Percentiles rank a stretch among this genome's conserved stretches.
These are phyloP conservation scores for Eristalis intricaria DNA, from an alignment of 2,888 invertebrate species.

Conservation along the genomic window DNA sequence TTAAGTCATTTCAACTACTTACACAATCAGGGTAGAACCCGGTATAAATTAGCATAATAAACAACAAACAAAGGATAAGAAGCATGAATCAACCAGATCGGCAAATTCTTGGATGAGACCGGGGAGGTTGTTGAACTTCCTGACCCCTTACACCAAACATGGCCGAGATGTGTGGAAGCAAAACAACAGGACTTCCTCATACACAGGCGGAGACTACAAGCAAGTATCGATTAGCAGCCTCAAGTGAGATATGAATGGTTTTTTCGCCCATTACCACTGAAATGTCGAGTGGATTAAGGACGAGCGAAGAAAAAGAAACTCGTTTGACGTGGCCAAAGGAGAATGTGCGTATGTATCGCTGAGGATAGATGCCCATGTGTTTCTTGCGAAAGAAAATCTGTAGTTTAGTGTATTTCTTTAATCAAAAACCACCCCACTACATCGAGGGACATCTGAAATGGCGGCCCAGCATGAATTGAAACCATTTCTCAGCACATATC, in stretches of 20 bases:
- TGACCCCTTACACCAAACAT: neutral
- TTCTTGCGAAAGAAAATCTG: neutral
- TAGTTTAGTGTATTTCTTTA: neutral
- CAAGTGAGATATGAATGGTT: neutral
- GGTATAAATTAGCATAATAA: conserved; percentile 4
- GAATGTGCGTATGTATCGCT: neutral
- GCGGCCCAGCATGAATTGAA: neutral
- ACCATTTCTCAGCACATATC: neutral
- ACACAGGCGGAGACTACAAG: neutral
- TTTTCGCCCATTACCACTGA: neutral
- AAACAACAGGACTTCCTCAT: neutral
- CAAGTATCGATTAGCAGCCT: neutral
- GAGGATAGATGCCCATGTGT: neutral
- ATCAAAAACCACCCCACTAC: neutral
- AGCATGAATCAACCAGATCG: conserved; percentile 6
- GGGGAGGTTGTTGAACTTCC: conserved; percentile 4
- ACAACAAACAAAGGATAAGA: conserved; percentile 10
- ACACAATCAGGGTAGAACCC: neutral
- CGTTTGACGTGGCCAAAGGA: neutral
- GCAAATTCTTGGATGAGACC: neutral
- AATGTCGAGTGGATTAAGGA: neutral
- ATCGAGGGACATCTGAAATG: neutral
- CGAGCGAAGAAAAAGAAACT: neutral
- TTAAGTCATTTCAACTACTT: conserved; percentile 15
- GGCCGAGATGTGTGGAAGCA: neutral